These are phyloP conservation scores for Anas platyrhynchos DNA, from an alignment of 2,113 vertebrate species.

Conservation along the genomic window DNA sequence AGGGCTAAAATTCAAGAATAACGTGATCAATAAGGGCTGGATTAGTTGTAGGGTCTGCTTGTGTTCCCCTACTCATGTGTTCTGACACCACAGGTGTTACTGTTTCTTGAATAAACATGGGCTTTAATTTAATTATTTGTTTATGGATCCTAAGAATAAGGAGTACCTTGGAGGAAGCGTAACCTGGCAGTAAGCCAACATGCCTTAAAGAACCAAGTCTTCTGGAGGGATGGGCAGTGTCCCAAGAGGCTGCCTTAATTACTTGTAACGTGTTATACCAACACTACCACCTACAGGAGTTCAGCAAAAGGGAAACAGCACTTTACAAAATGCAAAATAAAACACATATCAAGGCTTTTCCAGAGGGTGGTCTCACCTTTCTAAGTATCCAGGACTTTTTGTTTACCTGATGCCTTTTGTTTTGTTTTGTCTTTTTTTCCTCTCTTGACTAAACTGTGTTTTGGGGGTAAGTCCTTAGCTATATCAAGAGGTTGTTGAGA, in stretches of 20 bases:
- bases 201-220: not conserved
- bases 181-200: not conserved
- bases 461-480: not conserved
- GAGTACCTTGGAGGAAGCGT: not conserved
- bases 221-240: not conserved
- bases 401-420: not conserved
- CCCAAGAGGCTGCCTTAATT: not conserved
- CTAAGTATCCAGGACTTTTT: not conserved
- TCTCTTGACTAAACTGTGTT: not conserved
- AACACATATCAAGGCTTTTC: not conserved
- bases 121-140: not conserved
- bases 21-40: not conserved
- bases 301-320: not conserved
- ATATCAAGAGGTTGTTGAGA: not conserved
- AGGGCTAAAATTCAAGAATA: not conserved
- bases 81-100: not conserved
- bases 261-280: not conserved
- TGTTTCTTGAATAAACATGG: not conserved
- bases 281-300: slow-evolving; percentile 49
- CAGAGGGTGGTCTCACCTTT: not conserved
- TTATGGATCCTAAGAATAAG: not conserved
- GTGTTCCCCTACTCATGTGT: not conserved
- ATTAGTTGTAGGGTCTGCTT: not conserved
- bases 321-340: not conserved
- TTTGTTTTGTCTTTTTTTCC: not conserved